Evolutionary conservation across 2,888 invertebrate genomes (phyloP), one percentile per base, ranked within the genome.

Genomic region (Acanthosoma haemorrhoidale): DNA sequence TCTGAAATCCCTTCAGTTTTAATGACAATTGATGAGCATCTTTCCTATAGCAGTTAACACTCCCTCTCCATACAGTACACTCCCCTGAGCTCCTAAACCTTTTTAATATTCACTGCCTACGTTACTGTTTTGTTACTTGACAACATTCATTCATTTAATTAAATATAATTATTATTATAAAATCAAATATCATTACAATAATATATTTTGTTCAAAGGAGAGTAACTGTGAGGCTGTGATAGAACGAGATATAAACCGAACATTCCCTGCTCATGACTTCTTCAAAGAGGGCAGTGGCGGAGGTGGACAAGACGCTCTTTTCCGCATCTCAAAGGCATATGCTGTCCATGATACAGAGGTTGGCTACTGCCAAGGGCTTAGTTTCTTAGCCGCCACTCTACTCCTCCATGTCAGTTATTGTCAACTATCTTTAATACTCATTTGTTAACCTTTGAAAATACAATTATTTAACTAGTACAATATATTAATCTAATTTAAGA

Each of bases 301-400:
- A 9, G 83, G 90, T 64, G 98, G 99, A 0, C 99, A 99, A 82
- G 97, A 98, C 82, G 91, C 95, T 13, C 83, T 99, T 68, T 94
- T 94, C 79, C 91, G 94, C 78, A 91, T 99, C 78, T 96, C 95
- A 79, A 93, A 96, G 80, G 98, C 97, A 0, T 99, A 99, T 82
- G 96, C 98, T 2, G 92, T 97, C 8, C 92, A 96, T 80, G 99
- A 99, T 80, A 89, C 90, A 71, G 99, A 99, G 83, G 94, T 99
- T 73, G 96, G 96, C 69, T 99, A 99, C 82, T 99, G 98, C 80
- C 99, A 99, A 82, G 99, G 99, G 5, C 85, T 98, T 72, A 98
- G 97, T 80, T 99, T 99, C 81, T 84, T 99, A 39, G 96, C 96
- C 38, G 99, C 99, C 73, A 95, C 97, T 66, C 83, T 99, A 70